Conservation (phyloP, 2,113 vertebrate species). For the Machaerirhynchus nigripectus region DNA sequence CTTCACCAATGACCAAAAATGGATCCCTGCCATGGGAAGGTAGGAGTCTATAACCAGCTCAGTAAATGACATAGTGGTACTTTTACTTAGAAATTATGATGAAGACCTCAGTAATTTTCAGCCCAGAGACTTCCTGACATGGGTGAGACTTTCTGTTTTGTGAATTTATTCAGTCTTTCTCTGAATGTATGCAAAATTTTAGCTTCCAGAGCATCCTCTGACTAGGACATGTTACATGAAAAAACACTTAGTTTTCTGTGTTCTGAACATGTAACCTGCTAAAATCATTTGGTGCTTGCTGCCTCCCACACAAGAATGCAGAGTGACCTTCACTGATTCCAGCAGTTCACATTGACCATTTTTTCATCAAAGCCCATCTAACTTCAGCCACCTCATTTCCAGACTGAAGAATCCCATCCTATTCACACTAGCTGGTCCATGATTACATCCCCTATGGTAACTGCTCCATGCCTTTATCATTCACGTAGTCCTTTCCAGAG, state of each 20-base stretch:
- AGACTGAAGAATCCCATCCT: not conserved
- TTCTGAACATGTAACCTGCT: not conserved
- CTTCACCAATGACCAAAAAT: not conserved
- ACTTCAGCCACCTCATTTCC: not conserved
- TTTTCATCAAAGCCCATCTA: not conserved
- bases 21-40: not conserved
- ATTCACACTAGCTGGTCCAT: not conserved
- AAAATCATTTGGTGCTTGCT: not conserved
- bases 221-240: not conserved
- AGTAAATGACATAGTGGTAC: not conserved
- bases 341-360: not conserved
- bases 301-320: not conserved
- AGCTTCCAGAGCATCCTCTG: not conserved
- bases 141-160: not conserved
- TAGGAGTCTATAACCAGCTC: not conserved
- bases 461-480: not conserved
- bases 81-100: not conserved
- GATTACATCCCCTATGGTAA: not conserved
- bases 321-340: not conserved
- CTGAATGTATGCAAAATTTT: not conserved
- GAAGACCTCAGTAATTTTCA: not conserved
- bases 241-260: not conserved
- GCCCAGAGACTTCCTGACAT: not conserved
- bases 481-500: not conserved
- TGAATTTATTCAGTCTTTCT: not conserved